Conservation (phyloP, 2,797 vertebrate genomes). For the Myotis vivesi region DNA sequence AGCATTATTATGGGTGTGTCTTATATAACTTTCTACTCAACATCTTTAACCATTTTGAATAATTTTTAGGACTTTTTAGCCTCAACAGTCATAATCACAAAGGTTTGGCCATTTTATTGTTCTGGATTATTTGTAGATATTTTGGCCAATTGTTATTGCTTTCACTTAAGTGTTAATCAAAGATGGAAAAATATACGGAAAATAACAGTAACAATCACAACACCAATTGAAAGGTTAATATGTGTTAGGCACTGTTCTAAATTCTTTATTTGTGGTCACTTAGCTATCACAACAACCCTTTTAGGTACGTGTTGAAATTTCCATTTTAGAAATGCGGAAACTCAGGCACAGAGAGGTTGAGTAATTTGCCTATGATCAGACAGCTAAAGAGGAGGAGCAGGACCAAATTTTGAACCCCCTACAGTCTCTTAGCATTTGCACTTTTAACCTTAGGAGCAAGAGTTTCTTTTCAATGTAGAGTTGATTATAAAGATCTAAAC, state of each 20-base stretch:
- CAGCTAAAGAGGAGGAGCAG: neutral
- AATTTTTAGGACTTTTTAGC: neutral
- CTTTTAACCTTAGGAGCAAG: neutral
- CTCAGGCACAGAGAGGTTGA: neutral
- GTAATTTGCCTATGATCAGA: neutral
- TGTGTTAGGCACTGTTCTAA: neutral
- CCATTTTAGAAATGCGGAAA: neutral
- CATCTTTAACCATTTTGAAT: neutral
- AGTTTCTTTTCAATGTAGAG: neutral
- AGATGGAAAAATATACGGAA: neutral
- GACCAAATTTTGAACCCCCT: neutral
- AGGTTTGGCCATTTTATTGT: neutral
- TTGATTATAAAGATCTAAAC: neutral
- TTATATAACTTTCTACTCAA: neutral
- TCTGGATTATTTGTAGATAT: neutral
- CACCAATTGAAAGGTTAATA: neutral
- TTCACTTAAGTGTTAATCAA: neutral
- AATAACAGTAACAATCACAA: neutral
- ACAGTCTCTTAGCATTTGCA: neutral
- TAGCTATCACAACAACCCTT: neutral
- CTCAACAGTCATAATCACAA: neutral
- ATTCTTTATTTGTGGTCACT: neutral
- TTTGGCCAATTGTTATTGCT: neutral
- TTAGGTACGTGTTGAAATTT: neutral
- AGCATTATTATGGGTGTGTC: neutral